A percentile compares a stretch with the other conserved stretches of the same genome.
Conservation (phyloP, 2,113 vertebrate genomes). For the Tetrax tetrax region DNA sequence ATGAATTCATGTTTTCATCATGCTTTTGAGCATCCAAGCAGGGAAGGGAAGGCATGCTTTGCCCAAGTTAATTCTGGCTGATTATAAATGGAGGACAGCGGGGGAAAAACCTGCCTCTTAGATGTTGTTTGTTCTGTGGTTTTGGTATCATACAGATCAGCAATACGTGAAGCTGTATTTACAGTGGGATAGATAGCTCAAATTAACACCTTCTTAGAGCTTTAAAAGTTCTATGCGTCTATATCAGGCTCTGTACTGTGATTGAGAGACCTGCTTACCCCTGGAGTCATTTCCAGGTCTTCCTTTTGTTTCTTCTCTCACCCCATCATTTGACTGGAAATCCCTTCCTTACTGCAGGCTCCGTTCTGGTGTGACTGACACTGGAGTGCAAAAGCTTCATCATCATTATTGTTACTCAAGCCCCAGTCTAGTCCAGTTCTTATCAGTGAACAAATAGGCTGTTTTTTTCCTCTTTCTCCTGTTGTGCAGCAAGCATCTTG, state of each 20-base stretch:
- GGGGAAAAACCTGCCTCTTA: neutral
- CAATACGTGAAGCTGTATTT: neutral
- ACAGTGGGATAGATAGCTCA: neutral
- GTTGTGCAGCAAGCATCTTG: neutral
- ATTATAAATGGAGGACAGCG: neutral
- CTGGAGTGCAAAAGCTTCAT: neutral
- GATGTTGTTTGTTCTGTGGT: neutral
- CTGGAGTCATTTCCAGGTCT: neutral
- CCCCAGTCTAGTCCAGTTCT: neutral
- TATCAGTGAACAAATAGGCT: neutral
- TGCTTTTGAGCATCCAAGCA: neutral
- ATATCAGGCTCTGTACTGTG: neutral
- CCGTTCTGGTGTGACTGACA: neutral
- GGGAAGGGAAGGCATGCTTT: neutral
- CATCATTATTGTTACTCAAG: neutral
- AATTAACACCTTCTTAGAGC: neutral
- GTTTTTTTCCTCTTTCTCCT: neutral
- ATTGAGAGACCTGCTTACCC: neutral
- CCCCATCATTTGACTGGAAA: neutral
- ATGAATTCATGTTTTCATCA: neutral
- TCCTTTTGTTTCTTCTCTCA: neutral
- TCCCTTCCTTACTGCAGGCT: neutral
- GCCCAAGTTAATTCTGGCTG: conserved; percentile 21
- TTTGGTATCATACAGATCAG: neutral
- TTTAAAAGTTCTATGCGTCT: neutral